Evolutionary conservation across 1,140 invertebrate genomes (phyloP).

Genomic region (Apis laboriosa): DNA sequence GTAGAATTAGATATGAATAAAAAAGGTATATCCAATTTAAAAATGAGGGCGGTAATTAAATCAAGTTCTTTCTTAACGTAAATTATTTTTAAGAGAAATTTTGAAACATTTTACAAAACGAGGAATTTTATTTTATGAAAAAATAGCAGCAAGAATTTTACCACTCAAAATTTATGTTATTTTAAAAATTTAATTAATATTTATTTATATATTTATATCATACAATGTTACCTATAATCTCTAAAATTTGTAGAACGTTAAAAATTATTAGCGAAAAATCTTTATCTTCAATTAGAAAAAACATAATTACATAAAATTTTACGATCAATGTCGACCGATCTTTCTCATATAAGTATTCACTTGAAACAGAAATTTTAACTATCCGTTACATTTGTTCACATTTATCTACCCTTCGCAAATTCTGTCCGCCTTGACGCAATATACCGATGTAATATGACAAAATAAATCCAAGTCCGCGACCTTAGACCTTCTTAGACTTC

Average conservation of each 20-base stretch:
- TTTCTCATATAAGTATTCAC: not conserved
- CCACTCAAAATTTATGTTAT: not conserved
- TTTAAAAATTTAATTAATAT: too few relatives aligned
- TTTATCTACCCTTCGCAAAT: not conserved
- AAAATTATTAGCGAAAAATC: too few relatives aligned
- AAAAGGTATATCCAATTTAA: constrained; percentile 7
- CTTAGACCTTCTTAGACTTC: not conserved
- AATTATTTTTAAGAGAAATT: not conserved
- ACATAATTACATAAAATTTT: too few relatives aligned
- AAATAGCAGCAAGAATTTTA: not conserved
- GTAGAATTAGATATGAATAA: not conserved
- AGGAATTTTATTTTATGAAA: not conserved
- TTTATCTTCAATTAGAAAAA: too few relatives aligned
- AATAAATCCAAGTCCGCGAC: not conserved
- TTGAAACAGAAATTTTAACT: not conserved
- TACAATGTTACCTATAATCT: too few relatives aligned
- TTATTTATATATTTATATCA: too few relatives aligned
- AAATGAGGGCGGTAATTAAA: not conserved
- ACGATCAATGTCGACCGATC: not conserved
- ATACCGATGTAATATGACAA: not conserved
- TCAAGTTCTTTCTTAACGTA: not conserved
- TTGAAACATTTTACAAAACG: not conserved
- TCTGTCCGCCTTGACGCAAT: not conserved
- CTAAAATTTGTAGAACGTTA: too few relatives aligned
- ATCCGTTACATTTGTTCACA: not conserved